These are phyloP conservation scores for Pterostichus niger DNA, from an alignment of 2,888 invertebrate genomes.

Conservation along the genomic window DNA sequence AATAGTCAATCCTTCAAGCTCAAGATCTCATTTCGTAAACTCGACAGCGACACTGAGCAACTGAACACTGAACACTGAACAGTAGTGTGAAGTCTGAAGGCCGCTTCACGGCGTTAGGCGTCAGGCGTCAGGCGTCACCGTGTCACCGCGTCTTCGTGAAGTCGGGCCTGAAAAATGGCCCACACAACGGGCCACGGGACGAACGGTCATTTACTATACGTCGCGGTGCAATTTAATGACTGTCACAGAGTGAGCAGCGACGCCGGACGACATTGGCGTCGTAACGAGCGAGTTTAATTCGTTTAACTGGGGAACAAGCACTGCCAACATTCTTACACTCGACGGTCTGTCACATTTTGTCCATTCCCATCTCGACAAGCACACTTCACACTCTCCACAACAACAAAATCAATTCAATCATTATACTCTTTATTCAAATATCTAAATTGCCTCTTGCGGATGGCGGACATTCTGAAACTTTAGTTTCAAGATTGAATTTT, in stretches of 20 bases:
- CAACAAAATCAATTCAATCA: too few relatives aligned
- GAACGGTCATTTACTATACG: constrained; percentile 41
- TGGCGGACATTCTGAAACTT: too few relatives aligned
- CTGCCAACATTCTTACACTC: neutral
- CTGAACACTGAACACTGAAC: constrained; percentile 9
- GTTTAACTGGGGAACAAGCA: neutral
- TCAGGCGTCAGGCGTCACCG: constrained; percentile 8
- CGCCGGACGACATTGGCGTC: too few relatives aligned
- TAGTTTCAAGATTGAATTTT: too few relatives aligned
- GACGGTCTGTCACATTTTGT: too few relatives aligned
- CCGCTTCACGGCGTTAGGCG: neutral
- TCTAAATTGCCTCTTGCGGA: too few relatives aligned
- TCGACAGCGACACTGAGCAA: constrained; percentile 9
- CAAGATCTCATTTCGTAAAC: constrained; percentile 11
- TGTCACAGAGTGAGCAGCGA: too few relatives aligned
- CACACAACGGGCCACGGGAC: constrained; percentile 11
- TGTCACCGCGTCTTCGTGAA: constrained; percentile 7
- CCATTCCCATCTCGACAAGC: too few relatives aligned
- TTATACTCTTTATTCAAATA: too few relatives aligned
- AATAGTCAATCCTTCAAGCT: constrained; percentile 15
- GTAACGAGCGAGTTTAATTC: too few relatives aligned
- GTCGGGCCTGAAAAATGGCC: constrained; percentile 27
- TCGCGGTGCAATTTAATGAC: constrained; percentile 1
- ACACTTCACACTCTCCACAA: too few relatives aligned
- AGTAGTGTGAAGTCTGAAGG: neutral